phyloP scores from a whole-genome alignment of 2,797 vertebrate genomes.

The Argyrosomus regius region DNA sequence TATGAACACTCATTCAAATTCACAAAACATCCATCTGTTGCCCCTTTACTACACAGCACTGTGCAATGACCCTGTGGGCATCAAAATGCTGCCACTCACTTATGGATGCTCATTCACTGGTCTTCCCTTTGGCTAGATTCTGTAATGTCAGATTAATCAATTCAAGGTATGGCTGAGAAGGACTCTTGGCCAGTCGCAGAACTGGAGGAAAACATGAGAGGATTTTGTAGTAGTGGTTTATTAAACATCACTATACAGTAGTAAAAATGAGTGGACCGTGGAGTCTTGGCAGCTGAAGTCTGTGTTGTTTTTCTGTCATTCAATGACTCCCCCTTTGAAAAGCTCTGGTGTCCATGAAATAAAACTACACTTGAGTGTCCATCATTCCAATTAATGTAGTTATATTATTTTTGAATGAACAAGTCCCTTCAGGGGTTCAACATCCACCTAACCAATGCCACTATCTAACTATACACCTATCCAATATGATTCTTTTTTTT shows the following conservation, averaged over 20 bases:
- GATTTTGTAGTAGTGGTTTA: neutral
- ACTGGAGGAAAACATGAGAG: neutral
- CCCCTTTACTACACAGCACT: slow-evolving; percentile 13
- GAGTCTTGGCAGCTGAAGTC: neutral
- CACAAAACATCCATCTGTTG: slow-evolving; percentile 8
- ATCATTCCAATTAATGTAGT: no score
- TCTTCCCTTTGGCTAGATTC: slow-evolving; percentile 28
- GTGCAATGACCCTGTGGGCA: slow-evolving; percentile 6
- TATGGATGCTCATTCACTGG: neutral
- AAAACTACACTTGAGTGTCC: neutral
- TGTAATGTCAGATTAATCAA: slow-evolving; percentile 13
- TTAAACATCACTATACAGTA: neutral
- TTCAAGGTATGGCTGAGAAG: neutral
- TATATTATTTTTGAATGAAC: no score
- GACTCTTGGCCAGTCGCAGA: slow-evolving; percentile 1
- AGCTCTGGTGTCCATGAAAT: neutral
- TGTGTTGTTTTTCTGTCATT: neutral
- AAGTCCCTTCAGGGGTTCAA: neutral
- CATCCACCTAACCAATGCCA: neutral
- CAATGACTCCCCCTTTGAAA: neutral
- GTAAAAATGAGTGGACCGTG: neutral
- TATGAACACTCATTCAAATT: slow-evolving; percentile 21
- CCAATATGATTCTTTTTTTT: neutral
- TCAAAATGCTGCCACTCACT: slow-evolving; percentile 20
- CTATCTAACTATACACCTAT: neutral